Conservation (phyloP, 2,888 invertebrate species). For the Alviniconcha strummeri region DNA sequence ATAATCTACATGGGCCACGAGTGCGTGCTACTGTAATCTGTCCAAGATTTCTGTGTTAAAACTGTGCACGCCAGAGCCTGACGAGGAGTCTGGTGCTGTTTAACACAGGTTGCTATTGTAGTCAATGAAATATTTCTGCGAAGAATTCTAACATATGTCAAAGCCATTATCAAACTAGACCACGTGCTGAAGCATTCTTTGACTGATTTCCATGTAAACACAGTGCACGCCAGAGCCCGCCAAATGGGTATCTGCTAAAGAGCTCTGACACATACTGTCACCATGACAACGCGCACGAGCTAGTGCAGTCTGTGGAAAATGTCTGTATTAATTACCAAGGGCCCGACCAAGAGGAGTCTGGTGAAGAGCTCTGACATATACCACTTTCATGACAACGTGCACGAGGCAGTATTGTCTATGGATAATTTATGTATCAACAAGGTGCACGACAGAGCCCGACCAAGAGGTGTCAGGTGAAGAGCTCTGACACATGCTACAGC, state of each 20-base stretch:
- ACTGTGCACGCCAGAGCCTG: too few relatives aligned
- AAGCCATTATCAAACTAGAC: too few relatives aligned
- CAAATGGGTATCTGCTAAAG: slow-evolving; percentile 9
- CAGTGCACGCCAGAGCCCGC: not conserved
- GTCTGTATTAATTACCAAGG: slow-evolving; percentile 27
- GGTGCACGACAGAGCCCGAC: slow-evolving; percentile 36
- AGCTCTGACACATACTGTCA: too few relatives aligned
- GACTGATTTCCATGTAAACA: too few relatives aligned
- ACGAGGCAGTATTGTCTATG: slow-evolving; percentile 19
- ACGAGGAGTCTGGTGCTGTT: too few relatives aligned
- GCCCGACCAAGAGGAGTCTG: slow-evolving; percentile 20
- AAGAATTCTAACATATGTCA: too few relatives aligned
- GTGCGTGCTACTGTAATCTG: slow-evolving; percentile 12
- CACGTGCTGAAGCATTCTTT: too few relatives aligned
- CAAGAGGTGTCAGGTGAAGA: slow-evolving; percentile 30
- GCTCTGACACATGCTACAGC: too few relatives aligned
- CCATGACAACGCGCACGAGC: slow-evolving; percentile 1
- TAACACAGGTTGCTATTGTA: too few relatives aligned
- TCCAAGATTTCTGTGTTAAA: too few relatives aligned
- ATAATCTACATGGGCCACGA: too few relatives aligned
- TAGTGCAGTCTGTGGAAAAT: slow-evolving; percentile 33
- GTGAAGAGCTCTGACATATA: slow-evolving; percentile 36
- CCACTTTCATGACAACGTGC: not conserved
- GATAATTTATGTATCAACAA: slow-evolving; percentile 37
- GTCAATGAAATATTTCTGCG: too few relatives aligned